phyloP scores from a whole-genome alignment of 2,888 invertebrate species.

The Nomada fucata region DNA sequence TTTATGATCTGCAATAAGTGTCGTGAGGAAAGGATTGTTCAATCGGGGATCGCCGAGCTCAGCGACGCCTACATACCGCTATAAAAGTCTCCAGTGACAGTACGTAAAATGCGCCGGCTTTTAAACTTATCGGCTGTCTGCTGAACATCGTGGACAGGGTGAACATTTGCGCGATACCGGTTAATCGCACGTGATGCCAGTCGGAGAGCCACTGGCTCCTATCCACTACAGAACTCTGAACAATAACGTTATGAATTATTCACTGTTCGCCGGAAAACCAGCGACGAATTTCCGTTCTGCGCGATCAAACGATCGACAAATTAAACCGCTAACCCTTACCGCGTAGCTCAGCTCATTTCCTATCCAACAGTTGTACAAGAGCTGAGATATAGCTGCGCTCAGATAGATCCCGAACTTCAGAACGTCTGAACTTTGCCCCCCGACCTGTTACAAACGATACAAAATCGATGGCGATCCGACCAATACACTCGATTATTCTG shows the following conservation, averaged over 20 bases:
- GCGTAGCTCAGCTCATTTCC: conserved; percentile 75
- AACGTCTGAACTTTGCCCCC: conserved; percentile 68
- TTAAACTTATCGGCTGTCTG: conserved; percentile 65
- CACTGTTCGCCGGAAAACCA: not conserved
- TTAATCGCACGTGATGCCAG: conserved; percentile 67
- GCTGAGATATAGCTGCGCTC: conserved; percentile 72
- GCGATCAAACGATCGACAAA: not conserved
- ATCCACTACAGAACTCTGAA: conserved; percentile 38
- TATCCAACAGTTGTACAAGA: conserved; percentile 75
- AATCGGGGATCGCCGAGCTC: not conserved
- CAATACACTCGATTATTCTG: conserved; percentile 19
- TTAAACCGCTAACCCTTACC: conserved; percentile 56
- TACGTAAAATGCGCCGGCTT: conserved; percentile 73
- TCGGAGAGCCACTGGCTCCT: conserved; percentile 73
- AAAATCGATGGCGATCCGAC: conserved; percentile 55
- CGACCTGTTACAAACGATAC: conserved; percentile 65
- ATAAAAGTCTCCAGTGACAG: conserved; percentile 74
- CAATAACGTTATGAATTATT: not conserved
- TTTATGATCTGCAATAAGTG: conserved; percentile 68
- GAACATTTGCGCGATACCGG: conserved; percentile 50
- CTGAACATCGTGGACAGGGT: conserved; percentile 69
- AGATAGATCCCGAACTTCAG: conserved; percentile 73
- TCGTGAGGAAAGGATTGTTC: not conserved
- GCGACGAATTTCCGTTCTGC: not conserved
- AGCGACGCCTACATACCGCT: conserved; percentile 60